Evolutionary conservation across 2,888 invertebrate genomes (phyloP).

Genomic region (Dendrolimus houi): DNA sequence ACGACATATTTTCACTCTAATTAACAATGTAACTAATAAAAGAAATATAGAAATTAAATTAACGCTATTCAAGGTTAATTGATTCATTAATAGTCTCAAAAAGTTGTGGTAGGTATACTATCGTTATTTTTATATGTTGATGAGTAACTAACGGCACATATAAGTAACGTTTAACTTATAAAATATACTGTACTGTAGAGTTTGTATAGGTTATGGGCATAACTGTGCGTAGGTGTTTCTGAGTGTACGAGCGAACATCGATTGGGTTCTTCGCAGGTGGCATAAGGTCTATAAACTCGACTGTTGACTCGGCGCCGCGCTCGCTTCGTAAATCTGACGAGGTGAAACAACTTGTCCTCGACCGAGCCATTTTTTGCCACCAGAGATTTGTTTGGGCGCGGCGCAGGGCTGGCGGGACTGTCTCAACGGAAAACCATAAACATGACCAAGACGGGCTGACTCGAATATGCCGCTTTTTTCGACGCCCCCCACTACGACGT

Average conservation of each 20-base stretch:
- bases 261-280: conserved; percentile 14
- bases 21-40: too few species aligned
- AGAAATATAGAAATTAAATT: too few species aligned
- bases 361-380: conserved; percentile 70
- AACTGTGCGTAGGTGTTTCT: too few species aligned
- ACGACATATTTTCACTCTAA: too few species aligned
- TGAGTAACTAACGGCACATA: too few species aligned
- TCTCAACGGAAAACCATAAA: conserved; percentile 74
- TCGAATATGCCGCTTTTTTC: conserved; percentile 61
- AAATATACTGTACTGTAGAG: too few species aligned
- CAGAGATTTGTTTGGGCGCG: conserved; percentile 70
- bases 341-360: conserved; percentile 70
- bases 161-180: too few species aligned
- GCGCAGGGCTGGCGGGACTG: conserved; percentile 60
- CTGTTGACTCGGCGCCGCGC: conserved; percentile 39
- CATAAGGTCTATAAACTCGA: conserved; percentile 26
- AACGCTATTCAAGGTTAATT: too few species aligned
- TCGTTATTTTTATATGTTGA: too few species aligned
- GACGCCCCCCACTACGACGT: conserved; percentile 45
- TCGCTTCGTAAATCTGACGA: conserved; percentile 64
- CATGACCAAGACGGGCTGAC: conserved; percentile 63
- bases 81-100: too few species aligned
- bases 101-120: too few species aligned
- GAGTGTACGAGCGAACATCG: neutral
- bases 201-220: too few species aligned